Conservation (phyloP, 2,113 vertebrate species). For the Petroica traversi region DNA sequence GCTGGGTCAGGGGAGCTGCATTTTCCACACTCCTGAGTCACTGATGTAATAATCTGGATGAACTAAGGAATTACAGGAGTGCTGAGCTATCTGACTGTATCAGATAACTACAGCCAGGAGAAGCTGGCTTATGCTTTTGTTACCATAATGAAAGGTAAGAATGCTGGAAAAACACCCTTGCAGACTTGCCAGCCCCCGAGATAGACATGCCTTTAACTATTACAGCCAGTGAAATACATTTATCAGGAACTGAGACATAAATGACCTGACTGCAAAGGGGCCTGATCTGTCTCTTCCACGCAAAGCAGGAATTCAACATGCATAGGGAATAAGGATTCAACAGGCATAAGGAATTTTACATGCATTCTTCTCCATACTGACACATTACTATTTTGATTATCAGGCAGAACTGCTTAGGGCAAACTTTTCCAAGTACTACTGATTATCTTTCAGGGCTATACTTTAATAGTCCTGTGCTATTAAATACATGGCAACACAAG, state of each 20-base stretch:
- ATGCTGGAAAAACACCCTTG: slow-evolving; percentile 34
- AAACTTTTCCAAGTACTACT: background rate
- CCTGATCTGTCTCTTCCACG: background rate
- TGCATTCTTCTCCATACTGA: background rate
- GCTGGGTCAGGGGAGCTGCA: background rate
- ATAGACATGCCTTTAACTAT: slow-evolving; percentile 7
- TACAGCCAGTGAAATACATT: slow-evolving; percentile 5
- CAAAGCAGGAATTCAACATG: background rate
- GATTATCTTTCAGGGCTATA: background rate
- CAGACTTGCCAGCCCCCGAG: background rate
- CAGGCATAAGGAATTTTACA: background rate
- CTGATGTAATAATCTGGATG: slow-evolving; percentile 40
- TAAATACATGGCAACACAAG: background rate
- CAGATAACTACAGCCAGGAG: slow-evolving; percentile 32
- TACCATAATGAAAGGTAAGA: slow-evolving; percentile 28
- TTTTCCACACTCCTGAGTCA: background rate
- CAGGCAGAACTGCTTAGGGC: background rate
- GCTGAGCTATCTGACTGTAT: slow-evolving; percentile 27
- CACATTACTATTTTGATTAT: background rate
- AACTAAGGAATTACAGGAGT: background rate
- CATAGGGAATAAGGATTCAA: background rate
- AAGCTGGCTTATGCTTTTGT: slow-evolving; percentile 10
- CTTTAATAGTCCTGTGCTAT: background rate
- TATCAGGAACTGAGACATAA: slow-evolving; percentile 12
- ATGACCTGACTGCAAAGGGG: background rate